Evolutionary conservation across 2,888 invertebrate genomes (phyloP).

Genomic region (Merodon equestris): DNA sequence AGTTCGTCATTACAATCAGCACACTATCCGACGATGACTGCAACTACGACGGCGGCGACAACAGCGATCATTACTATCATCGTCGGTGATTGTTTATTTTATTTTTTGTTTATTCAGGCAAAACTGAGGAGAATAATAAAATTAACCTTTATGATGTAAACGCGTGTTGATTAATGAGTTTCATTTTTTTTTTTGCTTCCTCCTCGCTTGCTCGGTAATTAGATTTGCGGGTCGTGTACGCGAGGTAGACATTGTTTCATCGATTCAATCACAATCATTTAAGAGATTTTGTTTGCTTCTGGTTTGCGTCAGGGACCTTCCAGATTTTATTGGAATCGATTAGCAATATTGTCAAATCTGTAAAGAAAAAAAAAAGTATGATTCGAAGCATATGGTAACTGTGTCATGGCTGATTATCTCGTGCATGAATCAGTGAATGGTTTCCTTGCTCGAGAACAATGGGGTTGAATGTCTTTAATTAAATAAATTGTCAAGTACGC

Average conservation of each 20-base stretch:
- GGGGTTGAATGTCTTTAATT: no score
- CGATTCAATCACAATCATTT: slow-evolving; percentile 34
- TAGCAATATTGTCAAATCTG: no score
- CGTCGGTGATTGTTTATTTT: slow-evolving; percentile 39
- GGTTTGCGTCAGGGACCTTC: no score
- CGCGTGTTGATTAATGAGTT: slow-evolving; percentile 61
- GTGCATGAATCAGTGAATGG: no score
- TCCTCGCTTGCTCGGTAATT: slow-evolving; percentile 42
- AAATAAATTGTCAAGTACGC: no score
- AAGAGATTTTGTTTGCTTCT: slow-evolving; percentile 3
- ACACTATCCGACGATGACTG: no score
- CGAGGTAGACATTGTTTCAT: slow-evolving; percentile 17
- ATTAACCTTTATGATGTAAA: slow-evolving; percentile 63
- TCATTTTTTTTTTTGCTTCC: slow-evolving; percentile 20
- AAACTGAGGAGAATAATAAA: slow-evolving; percentile 59
- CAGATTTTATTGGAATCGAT: no score
- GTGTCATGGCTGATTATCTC: no score
- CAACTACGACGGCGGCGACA: slow-evolving; percentile 17
- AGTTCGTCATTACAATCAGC: slow-evolving; percentile 36
- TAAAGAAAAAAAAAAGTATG: no score
- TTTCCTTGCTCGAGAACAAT: no score
- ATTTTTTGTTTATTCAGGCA: slow-evolving; percentile 42
- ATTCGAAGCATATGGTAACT: no score
- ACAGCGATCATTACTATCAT: slow-evolving; percentile 42
- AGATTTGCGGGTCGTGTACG: slow-evolving; percentile 37